Base-by-base conservation (phyloP, 2,888 invertebrate species). In the Biston betularia region DNA sequence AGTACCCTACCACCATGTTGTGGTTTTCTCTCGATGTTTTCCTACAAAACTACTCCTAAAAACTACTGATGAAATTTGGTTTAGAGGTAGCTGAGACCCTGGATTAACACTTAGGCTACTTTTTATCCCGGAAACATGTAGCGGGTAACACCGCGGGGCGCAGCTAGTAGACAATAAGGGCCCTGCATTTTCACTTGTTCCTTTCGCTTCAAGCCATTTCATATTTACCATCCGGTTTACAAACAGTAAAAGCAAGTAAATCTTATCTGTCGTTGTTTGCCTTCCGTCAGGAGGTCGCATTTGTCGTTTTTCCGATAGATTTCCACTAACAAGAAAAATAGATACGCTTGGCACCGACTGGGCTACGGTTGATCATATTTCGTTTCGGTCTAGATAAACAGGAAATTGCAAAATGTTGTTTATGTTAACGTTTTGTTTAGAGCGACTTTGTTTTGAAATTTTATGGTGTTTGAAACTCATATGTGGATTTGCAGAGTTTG, bases 321-420 rank as follows among this genome's bases (percentile, higher is more conserved):
- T 88, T 89, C 81, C 80, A 81, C 82, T 86, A 88, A 88, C 87
- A 87, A 86, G 88, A 85, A 85, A 89, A 89, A 88, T 85, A 88
- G 84, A 85, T 80, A 82, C 80, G 78, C 75, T 77, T 79, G 79
- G 77, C 76, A 71, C 69, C 75, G 75, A 61, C 69, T 77, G 70
- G 63, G 62, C 73, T 75, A 74, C 70, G 65, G 74, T 77, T 81
- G 85, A 86, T 88, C 88, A 87, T 87, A 87, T 89, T 89, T 89
- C 82, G 80, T 79, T 74, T 65, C 62, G 53, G 71, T 72, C 74
- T 71, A 75, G 78, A 81, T 78, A 84, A 85, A 88, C 82, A 84
- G 83, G 84, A 85, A 82, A 85, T 78, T 73, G 73, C 68, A 72
- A 71, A 68, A 57, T 42, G 40, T 68, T 48, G 56, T 68, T 70